Evolutionary conservation across 2,888 invertebrate species (phyloP), one percentile per base, ranked within the genome.

Genomic region (Standfussiana lucernea): DNA sequence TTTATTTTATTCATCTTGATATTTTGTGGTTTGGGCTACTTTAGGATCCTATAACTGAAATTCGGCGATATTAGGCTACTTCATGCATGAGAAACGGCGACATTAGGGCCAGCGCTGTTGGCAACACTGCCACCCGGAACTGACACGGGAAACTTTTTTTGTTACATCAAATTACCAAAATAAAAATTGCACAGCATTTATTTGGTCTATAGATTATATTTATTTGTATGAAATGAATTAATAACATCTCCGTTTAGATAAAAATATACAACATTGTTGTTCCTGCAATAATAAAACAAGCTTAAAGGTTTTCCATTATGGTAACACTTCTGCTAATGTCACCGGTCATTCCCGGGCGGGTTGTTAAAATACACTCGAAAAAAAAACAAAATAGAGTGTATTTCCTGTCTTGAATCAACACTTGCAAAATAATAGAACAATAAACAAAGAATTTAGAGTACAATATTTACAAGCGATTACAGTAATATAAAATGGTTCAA

Each of bases 401-500:
- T 35, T 59, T 77, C n/a, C 2, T 45, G 32, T 32, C 24, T 40
- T 40, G 3, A 42, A 61, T 35, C 24, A 35, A 61, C 10, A 50
- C 37, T 65, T 50, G 1, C 1, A 56, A 24, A 53, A 8, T 0
- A 45, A 15, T 35, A 40, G 0, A 21, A 15, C 5, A 5, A 15
- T 40, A 40, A 1, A 21, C 5, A 35, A 67, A 40, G 0, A 35
- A 6, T 28, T 24, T 11, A 7, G 18, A 18, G 2, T 32, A 28
- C 10, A 35, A 47, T 59, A 71, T 21, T 47, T 24, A 73, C 42
- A 50, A 50, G 35, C 24, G 7, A 50, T 35, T 65, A 0, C 24
- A 50, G 3, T 11, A 53, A 47, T 35, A 1, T 37, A 68, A 13
- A 50, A 91, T 92, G 92, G 90, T 90, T 68, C 86, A 85, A 72